Evolutionary conservation across 2,113 vertebrate species (phyloP), one percentile per base, ranked within the genome.

Genomic region (Sclerurus mexicanus): DNA sequence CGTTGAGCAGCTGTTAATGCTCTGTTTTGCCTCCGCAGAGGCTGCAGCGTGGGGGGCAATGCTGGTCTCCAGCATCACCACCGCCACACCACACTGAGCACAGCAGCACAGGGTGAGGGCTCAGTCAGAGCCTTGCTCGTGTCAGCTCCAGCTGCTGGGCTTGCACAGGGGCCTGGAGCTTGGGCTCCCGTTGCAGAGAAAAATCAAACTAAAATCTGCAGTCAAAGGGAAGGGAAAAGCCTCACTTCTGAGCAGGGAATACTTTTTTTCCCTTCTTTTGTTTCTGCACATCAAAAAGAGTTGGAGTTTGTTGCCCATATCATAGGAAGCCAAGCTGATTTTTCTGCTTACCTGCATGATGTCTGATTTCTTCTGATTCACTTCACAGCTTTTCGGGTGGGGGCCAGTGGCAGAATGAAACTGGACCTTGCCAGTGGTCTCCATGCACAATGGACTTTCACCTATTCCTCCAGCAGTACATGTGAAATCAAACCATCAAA

Each of bases 1-100:
- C 15, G 40, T 56, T 81, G 69, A 94, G 84, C 93, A 96, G 91
- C 91, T 97, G 91, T 58, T 78, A 75, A 49, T 35, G 27, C 37
- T 85, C 83, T n/a, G 67, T 31, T 93, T 79, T 50, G 30, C 81
- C 83, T 21, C 23, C 66, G 68, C 66, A 11, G 17, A 73, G 79
- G 66, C 67, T 91, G 77, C 30, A 63, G 85, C 3, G 12, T 6
- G 64, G 31, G 79, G 60, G 87, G 80, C 76, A 49, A 10, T 14
- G 63, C 49, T 85, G 19, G 42, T 87, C 85, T 87, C 46, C 67
- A 80, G 62, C 74, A 59, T 22, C 31, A 2, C 33, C 76, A 30
- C 40, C 79, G 62, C 80, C 42, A 59, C 18, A 3, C 27, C 28
- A 40, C 39, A 47, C n/a, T 56, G 56, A 82, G 71, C 21, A 35